Evolutionary conservation across 2,888 invertebrate genomes (phyloP).

Genomic region (Hemithea aestivaria): DNA sequence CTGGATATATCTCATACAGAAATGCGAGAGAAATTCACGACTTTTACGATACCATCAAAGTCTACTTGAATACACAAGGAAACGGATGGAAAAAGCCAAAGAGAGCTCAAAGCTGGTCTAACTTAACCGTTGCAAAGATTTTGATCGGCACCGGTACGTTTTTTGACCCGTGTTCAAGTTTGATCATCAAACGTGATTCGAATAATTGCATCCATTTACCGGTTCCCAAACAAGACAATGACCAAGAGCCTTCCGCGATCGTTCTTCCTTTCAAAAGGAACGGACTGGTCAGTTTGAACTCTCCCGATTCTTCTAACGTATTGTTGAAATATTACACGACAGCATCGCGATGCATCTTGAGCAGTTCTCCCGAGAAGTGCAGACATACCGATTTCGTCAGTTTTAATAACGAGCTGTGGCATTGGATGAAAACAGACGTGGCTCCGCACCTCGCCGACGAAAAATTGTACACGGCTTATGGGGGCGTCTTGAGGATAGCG

Average conservation of each 20-base stretch:
- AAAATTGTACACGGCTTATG: slow-evolving; percentile 60
- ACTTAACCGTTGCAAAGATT: slow-evolving; percentile 62
- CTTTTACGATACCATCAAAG: slow-evolving; percentile 50
- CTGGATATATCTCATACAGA: slow-evolving; percentile 60
- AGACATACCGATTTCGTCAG: slow-evolving; percentile 62
- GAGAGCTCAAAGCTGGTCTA: slow-evolving; percentile 46
- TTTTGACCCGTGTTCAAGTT: slow-evolving; percentile 50
- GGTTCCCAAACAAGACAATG: slow-evolving; percentile 53
- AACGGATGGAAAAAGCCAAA: slow-evolving; percentile 56
- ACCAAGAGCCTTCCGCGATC: slow-evolving; percentile 47
- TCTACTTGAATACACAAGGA: slow-evolving; percentile 58
- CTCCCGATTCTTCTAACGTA: slow-evolving; percentile 52
- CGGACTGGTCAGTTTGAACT: slow-evolving; percentile 51
- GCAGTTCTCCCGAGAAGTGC: slow-evolving; percentile 53
- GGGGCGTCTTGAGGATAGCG: slow-evolving; percentile 62
- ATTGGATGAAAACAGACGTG: slow-evolving; percentile 68
- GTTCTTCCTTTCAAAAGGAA: slow-evolving; percentile 57
- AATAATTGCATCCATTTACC: slow-evolving; percentile 62
- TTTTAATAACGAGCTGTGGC: slow-evolving; percentile 67
- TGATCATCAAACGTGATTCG: slow-evolving; percentile 53
- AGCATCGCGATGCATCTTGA: slow-evolving; percentile 58
- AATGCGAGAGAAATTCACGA: slow-evolving; percentile 50
- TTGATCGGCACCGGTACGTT: slow-evolving; percentile 46
- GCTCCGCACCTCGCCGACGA: slow-evolving; percentile 64
- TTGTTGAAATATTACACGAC: slow-evolving; percentile 64